Evolutionary conservation across 2,113 vertebrate species (phyloP).

Genomic region (Cebus imitator): DNA sequence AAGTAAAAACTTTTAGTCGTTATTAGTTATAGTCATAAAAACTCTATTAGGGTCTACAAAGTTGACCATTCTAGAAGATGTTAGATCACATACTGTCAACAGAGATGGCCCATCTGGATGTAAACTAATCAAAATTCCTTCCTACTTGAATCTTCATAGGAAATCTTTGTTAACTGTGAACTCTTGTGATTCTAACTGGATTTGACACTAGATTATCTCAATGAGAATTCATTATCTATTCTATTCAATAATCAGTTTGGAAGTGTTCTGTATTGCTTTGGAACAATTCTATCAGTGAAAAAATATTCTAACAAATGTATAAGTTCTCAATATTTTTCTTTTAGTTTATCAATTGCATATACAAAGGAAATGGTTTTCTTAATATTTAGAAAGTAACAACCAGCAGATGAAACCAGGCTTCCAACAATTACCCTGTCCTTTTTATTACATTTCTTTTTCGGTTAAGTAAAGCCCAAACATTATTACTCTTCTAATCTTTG

Average conservation of each 20-base stretch:
- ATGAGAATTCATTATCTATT: background rate
- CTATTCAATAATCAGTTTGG: background rate
- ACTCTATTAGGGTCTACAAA: background rate
- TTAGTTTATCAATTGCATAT: background rate
- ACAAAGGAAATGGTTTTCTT: background rate
- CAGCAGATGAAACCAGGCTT: background rate
- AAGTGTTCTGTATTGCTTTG: background rate
- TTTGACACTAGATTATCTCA: background rate
- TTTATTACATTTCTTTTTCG: background rate
- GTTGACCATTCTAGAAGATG: background rate
- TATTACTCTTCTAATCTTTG: background rate
- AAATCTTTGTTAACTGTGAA: background rate
- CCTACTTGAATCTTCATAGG: background rate
- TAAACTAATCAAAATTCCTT: constrained; percentile 18
- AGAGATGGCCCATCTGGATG: background rate
- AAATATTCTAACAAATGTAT: background rate
- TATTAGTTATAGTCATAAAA: background rate
- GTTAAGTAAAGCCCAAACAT: background rate
- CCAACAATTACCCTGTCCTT: background rate
- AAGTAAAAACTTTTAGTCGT: background rate
- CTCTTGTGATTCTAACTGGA: background rate
- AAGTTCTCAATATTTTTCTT: background rate
- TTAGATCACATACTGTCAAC: background rate
- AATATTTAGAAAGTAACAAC: background rate
- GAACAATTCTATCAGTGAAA: background rate